A percentile compares a stretch with the other conserved stretches of the same genome.
These are phyloP conservation scores for Pandion haliaetus DNA, from an alignment of 2,113 vertebrate species.

Conservation along the genomic window DNA sequence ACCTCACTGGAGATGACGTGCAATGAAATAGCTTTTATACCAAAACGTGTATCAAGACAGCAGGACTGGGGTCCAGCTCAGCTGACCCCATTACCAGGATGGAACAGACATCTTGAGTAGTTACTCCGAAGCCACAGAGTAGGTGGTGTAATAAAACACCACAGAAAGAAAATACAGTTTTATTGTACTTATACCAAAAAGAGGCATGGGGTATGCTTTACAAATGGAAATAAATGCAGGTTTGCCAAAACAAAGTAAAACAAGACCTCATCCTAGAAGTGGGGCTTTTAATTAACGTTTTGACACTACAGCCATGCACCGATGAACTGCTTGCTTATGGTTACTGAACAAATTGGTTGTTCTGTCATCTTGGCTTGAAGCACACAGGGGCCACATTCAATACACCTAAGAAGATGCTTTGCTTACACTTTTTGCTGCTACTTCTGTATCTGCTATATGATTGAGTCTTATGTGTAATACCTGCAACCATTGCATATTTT, in stretches of 20 bases:
- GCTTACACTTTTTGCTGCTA: not conserved
- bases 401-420: not conserved
- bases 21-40: not conserved
- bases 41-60: not conserved
- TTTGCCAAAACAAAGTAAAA: not conserved
- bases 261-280: not conserved
- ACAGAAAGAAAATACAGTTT: not conserved
- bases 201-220: not conserved
- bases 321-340: not conserved
- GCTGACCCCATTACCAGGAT: not conserved
- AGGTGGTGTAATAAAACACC: not conserved
- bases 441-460: not conserved
- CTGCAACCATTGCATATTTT: not conserved
- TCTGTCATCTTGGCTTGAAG: not conserved
- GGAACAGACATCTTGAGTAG: not conserved
- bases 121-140: not conserved
- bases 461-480: not conserved
- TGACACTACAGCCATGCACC: not conserved
- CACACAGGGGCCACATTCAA: not conserved
- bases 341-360: not conserved
- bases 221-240: not conserved
- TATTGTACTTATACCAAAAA: not conserved
- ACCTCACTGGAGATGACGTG: not conserved
- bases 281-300: not conserved
- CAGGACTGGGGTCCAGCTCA: not conserved